Evolutionary conservation across 2,113 vertebrate genomes (phyloP), one percentile per base, ranked within the genome.

Genomic region (Poeciliopsis prolifica): DNA sequence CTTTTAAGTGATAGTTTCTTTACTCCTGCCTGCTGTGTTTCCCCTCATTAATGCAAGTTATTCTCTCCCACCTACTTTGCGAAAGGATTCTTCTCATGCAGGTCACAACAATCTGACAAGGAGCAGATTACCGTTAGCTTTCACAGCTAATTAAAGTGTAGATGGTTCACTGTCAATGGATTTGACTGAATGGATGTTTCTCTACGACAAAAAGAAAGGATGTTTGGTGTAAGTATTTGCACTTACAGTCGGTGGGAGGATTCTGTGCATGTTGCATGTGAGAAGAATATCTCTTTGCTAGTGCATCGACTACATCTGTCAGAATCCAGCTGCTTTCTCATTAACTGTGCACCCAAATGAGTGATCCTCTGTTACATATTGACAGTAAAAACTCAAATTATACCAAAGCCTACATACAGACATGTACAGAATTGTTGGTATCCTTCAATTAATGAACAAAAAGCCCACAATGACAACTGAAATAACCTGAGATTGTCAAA

Each of bases 11-110:
- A 86, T 86, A 85, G 79, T 91, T 88, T 88, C 83, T 86, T 88
- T 77, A 78, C 75, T 87, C 88, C 78, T 85, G 77, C 92, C 89
- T 65, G 92, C 92, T 93, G 92, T 71, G 92, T 72, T 80, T 83
- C 72, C 61, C 77, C 92, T 92, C 91, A 91, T 93, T 93, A 92
- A 91, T 91, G 84, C 85, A 85, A 82, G 79, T 61, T 72, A 62
- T 88, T 85, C 86, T 89, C 90, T 87, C 80, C 90, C 89, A 85
- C 80, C 76, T 86, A 78, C 80, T 85, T 84, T 80, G 71, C 74
- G 88, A 87, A 82, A 77, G 70, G 70, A 76, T 77, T 87, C 86
- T 82, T 68, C 87, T 91, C 75, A 33, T 75, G 74, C 77, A 73
- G 77, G 65, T 84, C 84, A 74, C 76, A 74, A 70, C 83, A 65